These are phyloP conservation scores for Pogoniulus pusillus DNA, from an alignment of 2,797 vertebrate species.

Conservation along the genomic window DNA sequence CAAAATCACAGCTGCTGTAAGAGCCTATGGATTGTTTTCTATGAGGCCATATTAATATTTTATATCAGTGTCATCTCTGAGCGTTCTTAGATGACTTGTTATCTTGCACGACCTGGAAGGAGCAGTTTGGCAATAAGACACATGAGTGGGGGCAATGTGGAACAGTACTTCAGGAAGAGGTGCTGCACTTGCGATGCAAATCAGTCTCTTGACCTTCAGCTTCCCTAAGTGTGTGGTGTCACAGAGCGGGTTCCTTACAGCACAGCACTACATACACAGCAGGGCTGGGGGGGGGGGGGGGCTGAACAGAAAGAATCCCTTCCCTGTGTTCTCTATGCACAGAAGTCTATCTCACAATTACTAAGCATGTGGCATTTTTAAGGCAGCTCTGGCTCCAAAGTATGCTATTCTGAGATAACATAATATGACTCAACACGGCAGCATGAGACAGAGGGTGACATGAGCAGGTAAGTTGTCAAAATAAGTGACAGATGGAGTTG, in stretches of 20 bases:
- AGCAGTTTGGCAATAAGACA: not conserved
- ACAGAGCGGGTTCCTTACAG: not conserved
- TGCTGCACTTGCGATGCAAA: not conserved
- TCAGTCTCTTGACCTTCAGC: conserved; percentile 56
- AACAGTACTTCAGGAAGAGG: conserved; percentile 3
- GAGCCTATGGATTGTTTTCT: conserved; percentile 26
- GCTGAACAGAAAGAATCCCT: not conserved
- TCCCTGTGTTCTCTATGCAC: not conserved
- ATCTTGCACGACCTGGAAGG: not conserved
- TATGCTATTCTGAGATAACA: conserved; percentile 42
- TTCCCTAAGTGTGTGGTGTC: conserved; percentile 18
- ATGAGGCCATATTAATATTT: conserved; percentile 55
- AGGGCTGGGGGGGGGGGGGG: not conserved
- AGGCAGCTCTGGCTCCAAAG: conserved; percentile 29
- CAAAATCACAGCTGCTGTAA: conserved; percentile 24
- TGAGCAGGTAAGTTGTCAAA: conserved; percentile 64
- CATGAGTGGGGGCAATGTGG: conserved; percentile 16
- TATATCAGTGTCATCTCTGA: conserved; percentile 43
- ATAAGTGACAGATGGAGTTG: conserved; percentile 56
- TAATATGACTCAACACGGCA: conserved; percentile 48
- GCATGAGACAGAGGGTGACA: conserved; percentile 42
- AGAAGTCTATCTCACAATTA: not conserved
- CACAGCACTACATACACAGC: not conserved
- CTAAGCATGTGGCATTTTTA: not conserved
- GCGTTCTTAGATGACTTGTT: not conserved